These are phyloP conservation scores for Gouania willdenowi DNA, from an alignment of 2,797 vertebrate species.

Conservation along the genomic window DNA sequence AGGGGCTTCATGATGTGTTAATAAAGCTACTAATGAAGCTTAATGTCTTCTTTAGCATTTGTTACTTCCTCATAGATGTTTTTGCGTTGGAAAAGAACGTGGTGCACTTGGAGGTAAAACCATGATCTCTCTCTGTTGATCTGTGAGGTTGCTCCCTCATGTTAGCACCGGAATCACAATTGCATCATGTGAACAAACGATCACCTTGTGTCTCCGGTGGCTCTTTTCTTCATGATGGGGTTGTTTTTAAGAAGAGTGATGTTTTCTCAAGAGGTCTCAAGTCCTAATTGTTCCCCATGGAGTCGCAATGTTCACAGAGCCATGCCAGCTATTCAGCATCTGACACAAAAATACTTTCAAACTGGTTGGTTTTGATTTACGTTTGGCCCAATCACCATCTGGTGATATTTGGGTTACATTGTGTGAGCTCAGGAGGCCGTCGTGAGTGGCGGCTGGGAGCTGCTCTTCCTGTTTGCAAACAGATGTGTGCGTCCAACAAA, in stretches of 20 bases:
- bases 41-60: no score
- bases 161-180: not conserved
- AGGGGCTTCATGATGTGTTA: no score
- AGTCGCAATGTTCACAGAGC: no score
- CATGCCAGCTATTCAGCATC: no score
- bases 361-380: no score
- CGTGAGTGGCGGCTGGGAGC: not conserved
- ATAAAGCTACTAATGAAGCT: no score
- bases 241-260: conserved; percentile 50
- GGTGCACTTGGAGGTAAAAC: no score
- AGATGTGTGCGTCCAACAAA: conserved; percentile 6
- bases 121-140: not conserved
- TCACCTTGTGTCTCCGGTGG: conserved; percentile 36
- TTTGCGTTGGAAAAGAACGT: no score
- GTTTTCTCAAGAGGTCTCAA: conserved; percentile 20
- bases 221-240: conserved; percentile 21
- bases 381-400: no score
- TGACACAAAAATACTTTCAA: no score
- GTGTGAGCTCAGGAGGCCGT: conserved; percentile 13
- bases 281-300: conserved; percentile 57
- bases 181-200: conserved; percentile 42
- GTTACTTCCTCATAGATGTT: no score
- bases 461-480: not conserved
- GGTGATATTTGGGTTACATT: conserved; percentile 13
- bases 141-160: not conserved